Evolutionary conservation across 2,888 invertebrate species (phyloP), one percentile per base, ranked within the genome.

Genomic region (Meloe dianella): DNA sequence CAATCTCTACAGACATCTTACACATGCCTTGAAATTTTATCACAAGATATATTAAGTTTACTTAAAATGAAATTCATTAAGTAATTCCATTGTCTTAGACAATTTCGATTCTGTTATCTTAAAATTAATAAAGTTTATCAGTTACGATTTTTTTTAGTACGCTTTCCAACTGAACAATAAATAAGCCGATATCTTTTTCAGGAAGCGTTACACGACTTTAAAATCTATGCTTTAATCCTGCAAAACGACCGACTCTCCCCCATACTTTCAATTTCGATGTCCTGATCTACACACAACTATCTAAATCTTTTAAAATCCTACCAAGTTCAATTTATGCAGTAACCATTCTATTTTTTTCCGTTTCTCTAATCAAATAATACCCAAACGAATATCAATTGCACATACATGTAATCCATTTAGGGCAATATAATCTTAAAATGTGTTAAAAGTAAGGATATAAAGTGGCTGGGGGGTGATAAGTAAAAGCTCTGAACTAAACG

Each of bases 251-350:
- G 67, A 72, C 71, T 69, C 60, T 12, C 12, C 71, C 73, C 73
- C 74, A 69, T 71, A 76, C 76, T 77, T 76, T 77, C 77, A 77
- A 77, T 77, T 77, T 77, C 74, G 73, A 75, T 76, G 69, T 73
- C 60, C 71, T 66, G 70, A 74, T 72, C 71, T 69, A 69, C 66
- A 64, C 70, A 64, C 70, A 57, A 68, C 68, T 73, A 74, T 74
- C 74, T 73, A 75, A 76, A 76, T 73, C 74, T 74, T 69, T 69
- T 68, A 68, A 75, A 70, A 67, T 67, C 68, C 70, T 65, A 60
- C 22, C 51, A 22, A 22, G 10, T 51, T 51, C 51, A 22, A 51
- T 51, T 24, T 51, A 51, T 51, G 22, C 22, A 22, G 20, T 20
- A 20, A 51, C 20, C 8, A 14, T 38, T 38, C 32, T 32, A 32